phyloP scores from a whole-genome alignment of 92 coral and sea anemone genomes.

The Micromussa lordhowensis region DNA sequence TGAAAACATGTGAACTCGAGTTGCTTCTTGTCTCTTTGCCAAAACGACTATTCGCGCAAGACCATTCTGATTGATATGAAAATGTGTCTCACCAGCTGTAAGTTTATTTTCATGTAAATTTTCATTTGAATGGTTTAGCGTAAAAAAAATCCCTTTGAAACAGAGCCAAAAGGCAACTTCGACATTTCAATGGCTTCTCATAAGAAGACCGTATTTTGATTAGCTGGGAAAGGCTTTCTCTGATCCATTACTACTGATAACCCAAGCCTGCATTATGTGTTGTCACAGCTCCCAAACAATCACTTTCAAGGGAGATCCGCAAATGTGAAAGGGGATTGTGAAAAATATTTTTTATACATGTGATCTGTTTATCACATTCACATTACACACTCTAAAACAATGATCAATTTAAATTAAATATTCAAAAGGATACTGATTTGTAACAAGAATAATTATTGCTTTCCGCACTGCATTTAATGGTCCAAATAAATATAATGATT shows the following conservation, averaged over 20 bases:
- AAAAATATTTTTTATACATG: neutral
- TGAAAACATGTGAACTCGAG: too few species aligned
- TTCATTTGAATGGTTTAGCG: too few species aligned
- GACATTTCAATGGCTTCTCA: neutral
- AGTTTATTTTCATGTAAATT: too few species aligned
- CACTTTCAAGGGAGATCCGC: neutral
- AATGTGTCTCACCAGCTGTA: too few species aligned
- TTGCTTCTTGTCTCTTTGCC: too few species aligned
- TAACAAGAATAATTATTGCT: conserved; percentile 82
- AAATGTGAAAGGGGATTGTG: neutral
- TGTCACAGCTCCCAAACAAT: neutral
- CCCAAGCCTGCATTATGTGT: neutral
- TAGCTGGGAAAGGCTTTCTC: neutral
- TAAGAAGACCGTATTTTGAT: neutral
- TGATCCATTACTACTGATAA: neutral
- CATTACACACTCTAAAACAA: neutral
- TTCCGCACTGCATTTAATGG: conserved; percentile 83
- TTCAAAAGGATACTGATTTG: conserved; percentile 96
- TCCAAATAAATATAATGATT: conserved; percentile 83
- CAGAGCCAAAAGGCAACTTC: too few species aligned
- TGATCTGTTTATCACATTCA: neutral
- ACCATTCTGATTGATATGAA: too few species aligned
- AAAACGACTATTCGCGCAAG: too few species aligned
- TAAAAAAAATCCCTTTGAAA: too few species aligned
- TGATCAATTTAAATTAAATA: neutral